A percentile compares a stretch with the other conserved stretches of the same genome.
Evolutionary conservation across 1,140 invertebrate species (phyloP).

Genomic region (Ceratina japonica): DNA sequence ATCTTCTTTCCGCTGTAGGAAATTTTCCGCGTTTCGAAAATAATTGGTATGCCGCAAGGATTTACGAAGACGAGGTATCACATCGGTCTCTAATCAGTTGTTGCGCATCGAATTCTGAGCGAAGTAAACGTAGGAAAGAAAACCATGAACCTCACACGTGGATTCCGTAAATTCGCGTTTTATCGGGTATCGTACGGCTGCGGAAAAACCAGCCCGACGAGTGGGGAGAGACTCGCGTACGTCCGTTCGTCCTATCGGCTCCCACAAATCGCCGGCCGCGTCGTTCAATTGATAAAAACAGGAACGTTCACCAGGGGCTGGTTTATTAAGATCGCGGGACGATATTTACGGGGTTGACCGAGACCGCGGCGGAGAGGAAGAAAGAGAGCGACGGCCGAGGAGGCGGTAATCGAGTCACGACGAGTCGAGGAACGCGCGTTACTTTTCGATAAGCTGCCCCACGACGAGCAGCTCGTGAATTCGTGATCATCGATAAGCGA

Average conservation of each 20-base stretch:
- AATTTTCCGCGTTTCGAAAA: no score
- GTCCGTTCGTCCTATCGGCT: constrained; percentile 49
- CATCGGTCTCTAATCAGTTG: no score
- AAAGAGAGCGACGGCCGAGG: neutral
- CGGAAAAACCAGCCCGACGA: constrained; percentile 51
- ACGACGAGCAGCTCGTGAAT: neutral
- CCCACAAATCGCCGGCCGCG: constrained; percentile 46
- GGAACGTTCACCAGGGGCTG: constrained; percentile 3
- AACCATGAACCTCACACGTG: constrained; percentile 4
- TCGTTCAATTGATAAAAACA: constrained; percentile 36
- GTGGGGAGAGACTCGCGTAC: constrained; percentile 35
- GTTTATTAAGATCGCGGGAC: constrained; percentile 35
- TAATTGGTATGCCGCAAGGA: no score
- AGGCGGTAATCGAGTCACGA: constrained; percentile 30
- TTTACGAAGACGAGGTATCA: no score
- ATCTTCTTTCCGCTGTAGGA: no score
- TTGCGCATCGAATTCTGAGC: no score
- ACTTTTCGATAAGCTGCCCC: constrained; percentile 17
- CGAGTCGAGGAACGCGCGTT: constrained; percentile 16
- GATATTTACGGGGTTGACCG: constrained; percentile 24
- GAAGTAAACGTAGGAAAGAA: no score
- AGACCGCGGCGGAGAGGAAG: neutral
- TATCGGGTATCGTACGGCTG: constrained; percentile 46
- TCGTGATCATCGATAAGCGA: constrained; percentile 13
- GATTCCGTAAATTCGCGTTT: constrained; percentile 46